Conservation (phyloP, 2,888 invertebrate genomes). For the Salticus scenicus region DNA sequence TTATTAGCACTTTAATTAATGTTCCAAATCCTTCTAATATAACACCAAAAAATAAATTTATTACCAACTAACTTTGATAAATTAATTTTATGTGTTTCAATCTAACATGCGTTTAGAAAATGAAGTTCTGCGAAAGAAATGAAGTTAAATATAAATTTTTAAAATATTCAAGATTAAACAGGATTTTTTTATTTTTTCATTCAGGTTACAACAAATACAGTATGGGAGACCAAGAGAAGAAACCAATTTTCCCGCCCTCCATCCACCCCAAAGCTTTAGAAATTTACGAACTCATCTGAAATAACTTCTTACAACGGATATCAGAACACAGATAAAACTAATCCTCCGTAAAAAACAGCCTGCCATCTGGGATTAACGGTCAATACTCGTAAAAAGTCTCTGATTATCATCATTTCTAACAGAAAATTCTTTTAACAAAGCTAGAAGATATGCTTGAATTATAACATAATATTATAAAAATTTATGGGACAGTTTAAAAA, state of each 20-base stretch:
- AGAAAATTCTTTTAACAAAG: not conserved
- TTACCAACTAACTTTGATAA: too few relatives aligned
- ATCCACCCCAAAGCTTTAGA: not conserved
- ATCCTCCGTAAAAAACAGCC: constrained; percentile 65
- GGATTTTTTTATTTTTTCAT: too few relatives aligned
- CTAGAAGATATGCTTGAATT: not conserved
- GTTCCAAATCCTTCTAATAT: too few relatives aligned
- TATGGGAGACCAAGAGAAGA: not conserved
- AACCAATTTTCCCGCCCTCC: not conserved
- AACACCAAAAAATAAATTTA: too few relatives aligned
- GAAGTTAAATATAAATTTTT: too few relatives aligned
- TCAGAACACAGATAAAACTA: constrained; percentile 57
- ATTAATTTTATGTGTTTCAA: too few relatives aligned
- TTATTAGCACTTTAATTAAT: too few relatives aligned
- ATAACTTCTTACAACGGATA: constrained; percentile 67
- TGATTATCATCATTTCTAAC: not conserved
- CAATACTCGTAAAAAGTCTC: constrained; percentile 64
- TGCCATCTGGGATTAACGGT: constrained; percentile 48
- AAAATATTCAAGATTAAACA: too few relatives aligned
- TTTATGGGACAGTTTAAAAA: too few relatives aligned
- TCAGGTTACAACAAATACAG: not conserved
- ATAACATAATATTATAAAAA: too few relatives aligned
- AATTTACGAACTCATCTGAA: constrained; percentile 54
- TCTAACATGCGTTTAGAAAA: too few relatives aligned
- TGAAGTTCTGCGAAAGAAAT: too few relatives aligned